Base-by-base conservation (phyloP, 2,113 vertebrate species). In the Nymphicus hollandicus region DNA sequence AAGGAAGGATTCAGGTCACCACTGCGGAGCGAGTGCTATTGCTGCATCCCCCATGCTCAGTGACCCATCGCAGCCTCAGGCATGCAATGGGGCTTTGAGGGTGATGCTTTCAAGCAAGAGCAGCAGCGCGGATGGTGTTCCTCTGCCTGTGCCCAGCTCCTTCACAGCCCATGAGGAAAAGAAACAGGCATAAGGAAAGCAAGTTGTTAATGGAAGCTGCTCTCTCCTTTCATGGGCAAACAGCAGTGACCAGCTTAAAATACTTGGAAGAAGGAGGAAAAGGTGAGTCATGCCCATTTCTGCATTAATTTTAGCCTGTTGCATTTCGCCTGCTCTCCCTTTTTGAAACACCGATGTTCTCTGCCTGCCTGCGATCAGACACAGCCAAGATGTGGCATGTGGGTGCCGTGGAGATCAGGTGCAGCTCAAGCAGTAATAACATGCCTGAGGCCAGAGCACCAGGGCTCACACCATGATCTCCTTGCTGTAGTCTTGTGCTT, bases 1-100 rank as follows among this genome's bases (percentile, higher is more conserved):
- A 5, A 41, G 47, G 69, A 52, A 52, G 33, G 37, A 4, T 19
- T 66, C 3, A 4, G 44, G 69, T 4, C 33, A 3, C 29, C 0
- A 2, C 31, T 9, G 18, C 0, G 1, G 23, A 53, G n/a, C 1
- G 2, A 33, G 9, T 8, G 73, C 44, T 50, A 0, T 0, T 25
- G 13, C 74, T 18, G 18, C 2, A 1, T 13, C 56, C 56, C 39
- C 18, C 13, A 4, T 1, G 5, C 35, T 20, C 35, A 0, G 8
- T 29, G 9, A 49, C 63, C 20, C 63, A 2, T 7, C 4, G 1
- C 63, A 46, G 70, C 78, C 43, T 29, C 2, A 1, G 12, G 10
- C 39, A 5, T 28, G 52, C 8, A 14, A 7, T 16, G 6, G 20
- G 20, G 7, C 2, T 29, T 13, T 3, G 16, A n/a, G 52, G 47